Evolutionary conservation across 2,888 invertebrate genomes (phyloP).

Genomic region (Nysson spinosus): DNA sequence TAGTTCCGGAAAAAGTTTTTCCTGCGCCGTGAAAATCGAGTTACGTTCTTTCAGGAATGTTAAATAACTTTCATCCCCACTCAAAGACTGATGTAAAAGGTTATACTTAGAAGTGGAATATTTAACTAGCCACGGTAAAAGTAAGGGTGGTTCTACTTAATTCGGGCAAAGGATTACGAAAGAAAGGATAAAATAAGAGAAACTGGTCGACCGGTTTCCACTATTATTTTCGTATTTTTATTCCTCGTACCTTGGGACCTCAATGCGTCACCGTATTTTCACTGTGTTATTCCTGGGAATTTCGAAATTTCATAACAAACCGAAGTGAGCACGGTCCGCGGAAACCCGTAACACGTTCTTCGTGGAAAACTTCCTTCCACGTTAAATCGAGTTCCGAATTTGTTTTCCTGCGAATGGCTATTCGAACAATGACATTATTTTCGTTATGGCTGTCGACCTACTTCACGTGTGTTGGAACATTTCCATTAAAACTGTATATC

Average conservation of each 20-base stretch:
- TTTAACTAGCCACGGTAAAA: too few relatives aligned
- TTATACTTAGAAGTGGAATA: too few relatives aligned
- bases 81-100: constrained; percentile 34
- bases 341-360: background rate
- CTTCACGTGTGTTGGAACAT: too few relatives aligned
- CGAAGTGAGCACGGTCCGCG: background rate
- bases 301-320: background rate
- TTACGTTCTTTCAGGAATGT: constrained; percentile 23
- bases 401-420: background rate
- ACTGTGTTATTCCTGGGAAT: too few relatives aligned
- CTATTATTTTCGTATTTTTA: too few relatives aligned
- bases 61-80: constrained; percentile 30
- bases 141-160: constrained; percentile 16
- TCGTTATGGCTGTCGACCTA: constrained; percentile 4
- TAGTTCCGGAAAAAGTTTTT: constrained; percentile 41
- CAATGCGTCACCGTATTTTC: background rate
- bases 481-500: too few relatives aligned
- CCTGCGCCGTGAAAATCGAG: constrained; percentile 32
- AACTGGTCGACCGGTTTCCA: too few relatives aligned
- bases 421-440: constrained; percentile 1
- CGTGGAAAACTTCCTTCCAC: background rate
- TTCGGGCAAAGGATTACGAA: constrained; percentile 5
- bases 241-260: too few relatives aligned
- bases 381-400: background rate
- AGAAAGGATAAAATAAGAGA: too few relatives aligned